Base-by-base conservation (phyloP, 2,797 vertebrate species). In the Spheniscus humboldti region DNA sequence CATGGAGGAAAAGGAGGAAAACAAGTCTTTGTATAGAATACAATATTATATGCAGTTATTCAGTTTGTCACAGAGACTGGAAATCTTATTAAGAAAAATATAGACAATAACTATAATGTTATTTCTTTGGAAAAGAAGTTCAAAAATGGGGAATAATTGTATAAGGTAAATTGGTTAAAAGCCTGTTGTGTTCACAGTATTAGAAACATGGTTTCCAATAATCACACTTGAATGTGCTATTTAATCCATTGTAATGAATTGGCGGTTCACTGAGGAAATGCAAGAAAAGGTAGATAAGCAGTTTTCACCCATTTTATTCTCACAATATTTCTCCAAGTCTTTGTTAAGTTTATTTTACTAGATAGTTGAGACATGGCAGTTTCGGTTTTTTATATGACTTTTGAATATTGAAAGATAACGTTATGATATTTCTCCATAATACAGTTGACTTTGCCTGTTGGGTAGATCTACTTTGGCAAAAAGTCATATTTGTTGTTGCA, bases 81-180 rank as follows among this genome's bases (percentile, higher is more conserved):
- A 73, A 90, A 80, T 60, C 33, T 77, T 33, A 20, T 74, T 74
- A 24, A 27, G 27, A 63, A 74, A 89, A 53, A 56, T 60, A 30
- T 0, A 4, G 18, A 37, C 18, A 59, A 72, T 59, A 1, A 48
- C 7, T 41, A 9, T 24, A 57, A 60, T 13, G 11, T 11, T 50
- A 73, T 73, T 92, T 81, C 22, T 78, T 78, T 88, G 13, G 28
- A 71, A 84, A 89, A 79, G 9, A 8, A 43, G 1, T 17, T 24
- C 1, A 55, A 81, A 95, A 53, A 2, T 0, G 0, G 11, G 24
- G 17, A 64, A 78, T 2, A 53, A 11, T 41, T 77, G 6, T 63
- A 4, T 15, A 63, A 75, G 28, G 60, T 41, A 17, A 47, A 69
- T 39, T 13, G 3, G 24, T 39, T 39, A 78, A 67, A 67, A 77